Conservation (phyloP, 2,797 vertebrate genomes). For the Zenarchopterus dispar region DNA sequence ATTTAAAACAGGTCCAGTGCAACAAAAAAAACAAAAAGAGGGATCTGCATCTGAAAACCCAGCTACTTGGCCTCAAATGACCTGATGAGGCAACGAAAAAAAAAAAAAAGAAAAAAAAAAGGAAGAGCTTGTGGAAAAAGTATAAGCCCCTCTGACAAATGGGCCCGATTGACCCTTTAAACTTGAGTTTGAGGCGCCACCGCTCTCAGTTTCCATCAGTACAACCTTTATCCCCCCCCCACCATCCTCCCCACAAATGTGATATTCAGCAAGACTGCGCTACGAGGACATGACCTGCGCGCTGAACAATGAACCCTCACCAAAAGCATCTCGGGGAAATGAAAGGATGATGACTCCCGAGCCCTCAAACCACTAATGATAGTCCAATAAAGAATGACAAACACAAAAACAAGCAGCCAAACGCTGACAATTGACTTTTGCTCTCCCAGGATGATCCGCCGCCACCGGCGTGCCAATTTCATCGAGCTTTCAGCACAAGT, state of each 20-base stretch:
- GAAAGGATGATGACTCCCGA: conserved; percentile 9
- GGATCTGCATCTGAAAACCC: conserved; percentile 10
- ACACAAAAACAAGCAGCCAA: neutral
- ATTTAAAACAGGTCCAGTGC: neutral
- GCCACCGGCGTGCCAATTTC: neutral
- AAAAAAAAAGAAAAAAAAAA: neutral
- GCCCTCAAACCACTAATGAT: neutral
- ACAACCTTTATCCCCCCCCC: no score
- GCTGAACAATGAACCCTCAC: no score
- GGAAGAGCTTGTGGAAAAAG: no score
- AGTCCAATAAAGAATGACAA: neutral
- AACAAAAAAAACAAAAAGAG: no score
- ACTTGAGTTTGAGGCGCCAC: neutral
- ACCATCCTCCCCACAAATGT: no score
- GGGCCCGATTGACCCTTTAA: neutral
- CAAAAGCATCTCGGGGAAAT: conserved; percentile 16
- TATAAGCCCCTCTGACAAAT: conserved; percentile 11
- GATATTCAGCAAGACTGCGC: no score
- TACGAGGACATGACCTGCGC: no score
- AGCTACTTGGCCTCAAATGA: conserved; percentile 8
- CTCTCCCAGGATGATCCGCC: neutral
- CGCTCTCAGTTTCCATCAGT: no score
- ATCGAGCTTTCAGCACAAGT: neutral
- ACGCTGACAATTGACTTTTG: no score
- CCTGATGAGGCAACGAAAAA: neutral